A percentile compares a stretch with the other conserved stretches of the same genome.
These are phyloP conservation scores for Lordiphosa mommai DNA, from an alignment of 1,140 invertebrate genomes.

Conservation along the genomic window DNA sequence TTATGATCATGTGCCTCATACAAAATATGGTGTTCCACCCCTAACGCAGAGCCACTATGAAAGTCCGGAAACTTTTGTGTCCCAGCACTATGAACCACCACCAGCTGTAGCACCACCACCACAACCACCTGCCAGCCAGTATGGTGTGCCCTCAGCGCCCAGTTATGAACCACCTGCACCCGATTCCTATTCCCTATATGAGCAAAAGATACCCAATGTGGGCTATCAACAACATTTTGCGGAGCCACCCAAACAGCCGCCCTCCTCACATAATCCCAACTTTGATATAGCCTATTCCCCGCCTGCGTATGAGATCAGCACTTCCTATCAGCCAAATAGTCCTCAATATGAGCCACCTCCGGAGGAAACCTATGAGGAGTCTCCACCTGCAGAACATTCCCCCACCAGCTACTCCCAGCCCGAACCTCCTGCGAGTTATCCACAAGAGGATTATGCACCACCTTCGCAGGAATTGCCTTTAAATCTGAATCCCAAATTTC, in stretches of 20 bases:
- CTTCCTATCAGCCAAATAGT: slow-evolving; percentile 38
- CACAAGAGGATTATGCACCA: slow-evolving; percentile 51
- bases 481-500: slow-evolving; percentile 57
- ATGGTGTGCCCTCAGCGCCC: slow-evolving; percentile 30
- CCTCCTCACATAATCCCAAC: slow-evolving; percentile 18
- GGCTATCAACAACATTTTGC: slow-evolving; percentile 60
- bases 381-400: slow-evolving; percentile 11
- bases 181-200: slow-evolving; percentile 55
- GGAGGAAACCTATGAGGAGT: slow-evolving; percentile 12
- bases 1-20: slow-evolving; percentile 45
- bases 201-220: slow-evolving; percentile 63
- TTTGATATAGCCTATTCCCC: slow-evolving; percentile 66
- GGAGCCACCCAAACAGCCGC: slow-evolving; percentile 39
- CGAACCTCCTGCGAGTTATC: slow-evolving; percentile 31
- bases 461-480: slow-evolving; percentile 61
- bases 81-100: slow-evolving; percentile 40
- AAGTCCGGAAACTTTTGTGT: slow-evolving; percentile 24
- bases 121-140: too few species aligned
- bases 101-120: slow-evolving; percentile 8
- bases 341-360: slow-evolving; percentile 3
- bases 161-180: slow-evolving; percentile 9
- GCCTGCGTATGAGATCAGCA: slow-evolving; percentile 65
- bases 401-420: slow-evolving; percentile 15
- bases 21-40: slow-evolving; percentile 57
- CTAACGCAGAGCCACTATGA: slow-evolving; percentile 36